Percentiles rank a stretch among this genome's conserved stretches.
Conservation (phyloP, 2,888 invertebrate species). For the Lymantria dispar region DNA sequence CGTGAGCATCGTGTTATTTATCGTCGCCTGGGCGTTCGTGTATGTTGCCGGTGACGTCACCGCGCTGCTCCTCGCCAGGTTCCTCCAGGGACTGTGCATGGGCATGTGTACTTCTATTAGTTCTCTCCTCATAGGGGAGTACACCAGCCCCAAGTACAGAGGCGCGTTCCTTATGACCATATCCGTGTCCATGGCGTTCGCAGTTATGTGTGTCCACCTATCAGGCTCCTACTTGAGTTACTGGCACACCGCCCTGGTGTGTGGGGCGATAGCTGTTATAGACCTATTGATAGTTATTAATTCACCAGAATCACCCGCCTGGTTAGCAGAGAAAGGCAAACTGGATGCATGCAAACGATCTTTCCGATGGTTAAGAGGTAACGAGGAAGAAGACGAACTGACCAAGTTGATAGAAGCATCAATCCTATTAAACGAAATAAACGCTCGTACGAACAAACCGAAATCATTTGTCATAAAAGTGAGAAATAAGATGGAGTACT, state of each 20-base stretch:
- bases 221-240: constrained; percentile 82
- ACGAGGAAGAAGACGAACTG: constrained; percentile 57
- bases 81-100: constrained; percentile 69
- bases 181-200: constrained; percentile 81
- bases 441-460: constrained; percentile 32
- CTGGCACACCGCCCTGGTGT: constrained; percentile 77
- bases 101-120: constrained; percentile 76
- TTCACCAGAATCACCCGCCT: constrained; percentile 85
- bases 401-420: constrained; percentile 51
- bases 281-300: constrained; percentile 61
- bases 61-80: constrained; percentile 44
- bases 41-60: constrained; percentile 52
- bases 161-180: constrained; percentile 83
- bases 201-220: constrained; percentile 82
- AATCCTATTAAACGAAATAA: constrained; percentile 44
- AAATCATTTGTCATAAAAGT: constrained; percentile 38
- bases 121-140: constrained; percentile 79
- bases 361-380: constrained; percentile 81
- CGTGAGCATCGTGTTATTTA: constrained; percentile 62
- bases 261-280: constrained; percentile 63
- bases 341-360: constrained; percentile 77
- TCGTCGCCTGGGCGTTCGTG: constrained; percentile 75
- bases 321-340: constrained; percentile 82
- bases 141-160: constrained; percentile 80
- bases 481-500: constrained; percentile 36